These are phyloP conservation scores for Marasmarcha lunaedactyla DNA, from an alignment of 2,888 invertebrate genomes.

Conservation along the genomic window DNA sequence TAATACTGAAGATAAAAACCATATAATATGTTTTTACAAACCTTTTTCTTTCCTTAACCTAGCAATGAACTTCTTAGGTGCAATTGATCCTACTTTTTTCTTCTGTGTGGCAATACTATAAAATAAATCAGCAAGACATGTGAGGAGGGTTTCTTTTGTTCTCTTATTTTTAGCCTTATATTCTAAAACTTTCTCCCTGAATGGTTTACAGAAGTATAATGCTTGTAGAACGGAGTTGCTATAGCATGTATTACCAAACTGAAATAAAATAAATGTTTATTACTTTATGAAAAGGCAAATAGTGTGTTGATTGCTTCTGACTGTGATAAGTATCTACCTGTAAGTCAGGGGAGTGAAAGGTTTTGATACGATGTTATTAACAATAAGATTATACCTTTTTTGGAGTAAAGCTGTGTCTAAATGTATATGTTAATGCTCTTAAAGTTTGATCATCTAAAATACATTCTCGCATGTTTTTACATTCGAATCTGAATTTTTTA, in stretches of 20 bases:
- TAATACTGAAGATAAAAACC: no score
- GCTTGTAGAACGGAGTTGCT: constrained; percentile 99
- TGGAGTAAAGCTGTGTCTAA: no score
- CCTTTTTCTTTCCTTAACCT: constrained; percentile 98
- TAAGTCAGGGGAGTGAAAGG: no score
- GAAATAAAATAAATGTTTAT: constrained; percentile 32
- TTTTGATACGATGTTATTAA: no score
- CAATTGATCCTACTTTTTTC: constrained; percentile 98
- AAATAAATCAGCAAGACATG: constrained; percentile 98
- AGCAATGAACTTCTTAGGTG: constrained; percentile 99
- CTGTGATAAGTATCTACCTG: no score
- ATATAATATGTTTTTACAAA: constrained; percentile 27
- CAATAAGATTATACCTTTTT: no score
- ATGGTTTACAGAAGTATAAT: constrained; percentile 98
- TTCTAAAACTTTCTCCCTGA: constrained; percentile 97
- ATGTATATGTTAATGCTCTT: no score
- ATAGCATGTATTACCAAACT: constrained; percentile 99
- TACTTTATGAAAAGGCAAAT: not conserved
- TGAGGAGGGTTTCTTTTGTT: constrained; percentile 96
- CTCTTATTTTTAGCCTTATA: constrained; percentile 97
- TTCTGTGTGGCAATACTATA: constrained; percentile 99
- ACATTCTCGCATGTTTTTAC: no score
- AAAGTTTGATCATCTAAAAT: no score
- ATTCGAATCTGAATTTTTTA: no score
- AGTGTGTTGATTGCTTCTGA: not conserved